These are phyloP conservation scores for Ailuropoda melanoleuca DNA, from an alignment of 2,113 vertebrate species.

Conservation along the genomic window DNA sequence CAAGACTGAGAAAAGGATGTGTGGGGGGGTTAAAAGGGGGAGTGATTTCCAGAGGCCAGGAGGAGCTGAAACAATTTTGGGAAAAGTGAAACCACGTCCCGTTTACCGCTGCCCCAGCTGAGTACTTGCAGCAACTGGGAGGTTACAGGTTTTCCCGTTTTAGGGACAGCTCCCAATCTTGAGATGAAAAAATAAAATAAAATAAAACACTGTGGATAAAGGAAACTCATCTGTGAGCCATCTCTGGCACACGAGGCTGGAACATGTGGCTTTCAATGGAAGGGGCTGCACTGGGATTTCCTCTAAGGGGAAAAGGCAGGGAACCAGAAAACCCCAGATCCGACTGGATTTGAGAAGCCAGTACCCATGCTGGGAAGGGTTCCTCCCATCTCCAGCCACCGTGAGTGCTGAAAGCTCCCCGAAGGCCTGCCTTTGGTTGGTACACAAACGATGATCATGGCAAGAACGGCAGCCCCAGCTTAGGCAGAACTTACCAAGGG, in stretches of 20 bases:
- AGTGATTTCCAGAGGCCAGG: not conserved
- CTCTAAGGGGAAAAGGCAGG: not conserved
- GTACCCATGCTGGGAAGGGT: not conserved
- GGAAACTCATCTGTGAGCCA: not conserved
- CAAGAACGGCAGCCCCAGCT: not conserved
- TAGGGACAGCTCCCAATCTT: not conserved
- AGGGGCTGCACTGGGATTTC: not conserved
- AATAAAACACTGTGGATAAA: not conserved
- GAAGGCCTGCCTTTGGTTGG: not conserved
- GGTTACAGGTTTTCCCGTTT: not conserved
- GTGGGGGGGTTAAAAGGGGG: not conserved
- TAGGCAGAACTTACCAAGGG: not conserved
- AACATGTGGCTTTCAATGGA: not conserved
- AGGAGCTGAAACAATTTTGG: not conserved
- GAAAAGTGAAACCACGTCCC: not conserved
- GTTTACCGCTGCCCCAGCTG: not conserved
- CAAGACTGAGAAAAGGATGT: not conserved
- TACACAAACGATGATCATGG: not conserved
- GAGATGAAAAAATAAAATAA: not conserved
- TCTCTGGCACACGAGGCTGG: not conserved
- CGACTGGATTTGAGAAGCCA: not conserved
- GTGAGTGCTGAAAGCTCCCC: not conserved
- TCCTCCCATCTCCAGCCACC: not conserved
- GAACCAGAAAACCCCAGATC: not conserved
- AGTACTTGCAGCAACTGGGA: not conserved